Evolutionary conservation across 2,888 invertebrate genomes (phyloP).

Genomic region (Muschampia plurimacula): DNA sequence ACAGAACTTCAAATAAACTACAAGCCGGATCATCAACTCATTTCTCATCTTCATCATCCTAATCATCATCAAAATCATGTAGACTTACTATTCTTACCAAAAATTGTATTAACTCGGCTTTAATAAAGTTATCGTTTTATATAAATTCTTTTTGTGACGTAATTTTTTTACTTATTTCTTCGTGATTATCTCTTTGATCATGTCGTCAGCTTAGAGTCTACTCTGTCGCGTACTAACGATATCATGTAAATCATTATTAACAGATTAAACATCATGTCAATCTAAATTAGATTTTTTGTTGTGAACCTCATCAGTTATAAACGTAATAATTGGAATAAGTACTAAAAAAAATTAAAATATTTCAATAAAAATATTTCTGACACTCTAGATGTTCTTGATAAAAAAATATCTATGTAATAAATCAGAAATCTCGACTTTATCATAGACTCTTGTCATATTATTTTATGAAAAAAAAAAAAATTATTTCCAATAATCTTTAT

Average conservation of each 20-base stretch:
- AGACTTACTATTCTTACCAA: slow-evolving; percentile 36
- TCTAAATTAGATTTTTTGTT: slow-evolving; percentile 54
- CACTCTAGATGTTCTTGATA: background rate
- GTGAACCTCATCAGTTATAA: slow-evolving; percentile 35
- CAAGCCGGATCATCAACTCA: slow-evolving; percentile 43
- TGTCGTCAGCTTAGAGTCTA: slow-evolving; percentile 50
- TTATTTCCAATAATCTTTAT: too few relatives aligned
- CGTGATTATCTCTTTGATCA: slow-evolving; percentile 12
- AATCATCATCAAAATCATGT: slow-evolving; percentile 50
- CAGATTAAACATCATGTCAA: slow-evolving; percentile 60
- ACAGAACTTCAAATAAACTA: slow-evolving; percentile 35
- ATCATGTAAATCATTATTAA: slow-evolving; percentile 59
- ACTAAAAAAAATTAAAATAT: background rate
- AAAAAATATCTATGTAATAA: background rate
- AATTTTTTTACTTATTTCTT: slow-evolving; percentile 45
- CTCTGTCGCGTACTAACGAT: slow-evolving; percentile 55
- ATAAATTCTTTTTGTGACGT: slow-evolving; percentile 52
- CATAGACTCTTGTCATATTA: too few relatives aligned
- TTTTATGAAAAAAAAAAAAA: too few relatives aligned
- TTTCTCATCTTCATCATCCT: slow-evolving; percentile 54
- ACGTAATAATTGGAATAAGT: background rate
- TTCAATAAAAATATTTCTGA: background rate
- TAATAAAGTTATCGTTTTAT: slow-evolving; percentile 44
- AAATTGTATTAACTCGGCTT: slow-evolving; percentile 41
- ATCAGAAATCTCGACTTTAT: background rate